Percentiles rank a stretch among this genome's conserved stretches.
These are phyloP conservation scores for Drosophila meridionalis DNA, from an alignment of 2,888 invertebrate genomes.

Conservation along the genomic window DNA sequence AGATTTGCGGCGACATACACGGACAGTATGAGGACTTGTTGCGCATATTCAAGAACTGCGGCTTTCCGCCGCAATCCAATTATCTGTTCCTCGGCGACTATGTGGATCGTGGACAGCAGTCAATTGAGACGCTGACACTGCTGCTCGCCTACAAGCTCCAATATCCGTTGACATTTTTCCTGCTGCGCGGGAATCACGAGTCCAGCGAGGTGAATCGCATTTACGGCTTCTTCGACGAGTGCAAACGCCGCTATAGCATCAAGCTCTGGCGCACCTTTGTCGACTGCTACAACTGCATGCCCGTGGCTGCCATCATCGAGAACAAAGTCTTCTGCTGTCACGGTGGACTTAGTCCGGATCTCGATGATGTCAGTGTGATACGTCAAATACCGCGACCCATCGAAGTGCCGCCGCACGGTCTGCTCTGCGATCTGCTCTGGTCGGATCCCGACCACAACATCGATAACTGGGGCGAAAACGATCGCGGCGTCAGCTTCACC, in stretches of 20 bases:
- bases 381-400: conserved; percentile 18
- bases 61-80: conserved; percentile 18
- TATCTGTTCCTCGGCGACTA: conserved; percentile 47
- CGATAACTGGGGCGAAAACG: conserved; percentile 10
- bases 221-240: conserved; percentile 45
- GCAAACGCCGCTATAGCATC: conserved; percentile 37
- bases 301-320: conserved; percentile 39
- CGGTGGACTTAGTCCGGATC: conserved; percentile 34
- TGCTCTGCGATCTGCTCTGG: conserved; percentile 43
- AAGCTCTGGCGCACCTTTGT: conserved; percentile 43
- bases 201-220: conserved; percentile 29
- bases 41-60: conserved; percentile 31
- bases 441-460: conserved; percentile 23
- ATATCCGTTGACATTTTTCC: conserved; percentile 22
- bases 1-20: conserved; percentile 43
- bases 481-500: conserved; percentile 31
- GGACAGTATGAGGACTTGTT: conserved; percentile 38
- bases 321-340: conserved; percentile 41
- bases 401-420: conserved; percentile 24
- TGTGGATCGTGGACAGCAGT: conserved; percentile 37
- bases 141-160: conserved; percentile 40
- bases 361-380: conserved; percentile 19
- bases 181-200: conserved; percentile 44
- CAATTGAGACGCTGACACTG: conserved; percentile 33
- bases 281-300: conserved; percentile 44